Evolutionary conservation across 2,888 invertebrate species (phyloP), one percentile per base, ranked within the genome.

Genomic region (Agonopterix arenella): DNA sequence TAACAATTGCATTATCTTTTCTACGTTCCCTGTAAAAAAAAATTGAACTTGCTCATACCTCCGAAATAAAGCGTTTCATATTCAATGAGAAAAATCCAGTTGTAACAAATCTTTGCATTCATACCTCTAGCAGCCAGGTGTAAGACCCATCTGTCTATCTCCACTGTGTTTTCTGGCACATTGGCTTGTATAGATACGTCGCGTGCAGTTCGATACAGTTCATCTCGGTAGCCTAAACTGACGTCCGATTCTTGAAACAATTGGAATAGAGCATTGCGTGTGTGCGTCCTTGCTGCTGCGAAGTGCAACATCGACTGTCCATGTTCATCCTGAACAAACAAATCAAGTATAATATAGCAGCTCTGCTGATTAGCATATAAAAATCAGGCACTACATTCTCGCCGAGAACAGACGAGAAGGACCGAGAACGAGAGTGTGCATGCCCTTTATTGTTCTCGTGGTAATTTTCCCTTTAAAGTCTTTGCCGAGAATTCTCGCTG

Each of bases 271-370:
- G 95, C 95, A 57, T 95, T 94, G 47, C 94, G 91, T 0, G 95
- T 93, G 70, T 97, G 97, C 0, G 94, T 91, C 45, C 96, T 91
- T 0, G 95, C 94, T 1, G 96, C 94, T 0, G 97, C 96, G 78
- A 96, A 96, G 78, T 97, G 97, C 38, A 97, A 80, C 91, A 96
- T 94, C 54, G 95, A 96, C 76, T 96, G 96, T 0, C 97, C 97
- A 64, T 96, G 95, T 71, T 97, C 97, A 65, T 97, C 97, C 94
- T 95, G 61, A 16, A 28, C 28, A 28, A 28, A 28, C 28, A 28
- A 28, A 28, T 28, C 28, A 28, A 28, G 28, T 68, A 70, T 47
- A 45, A 5, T 28, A 28, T 28, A 5, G 5, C 7, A 28, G 7
- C 28, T 28, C 28, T 28, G 28, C 28, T 28, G 28, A 28, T 28